Evolutionary conservation across 2,113 vertebrate species (phyloP).

Genomic region (Mungos mungo): DNA sequence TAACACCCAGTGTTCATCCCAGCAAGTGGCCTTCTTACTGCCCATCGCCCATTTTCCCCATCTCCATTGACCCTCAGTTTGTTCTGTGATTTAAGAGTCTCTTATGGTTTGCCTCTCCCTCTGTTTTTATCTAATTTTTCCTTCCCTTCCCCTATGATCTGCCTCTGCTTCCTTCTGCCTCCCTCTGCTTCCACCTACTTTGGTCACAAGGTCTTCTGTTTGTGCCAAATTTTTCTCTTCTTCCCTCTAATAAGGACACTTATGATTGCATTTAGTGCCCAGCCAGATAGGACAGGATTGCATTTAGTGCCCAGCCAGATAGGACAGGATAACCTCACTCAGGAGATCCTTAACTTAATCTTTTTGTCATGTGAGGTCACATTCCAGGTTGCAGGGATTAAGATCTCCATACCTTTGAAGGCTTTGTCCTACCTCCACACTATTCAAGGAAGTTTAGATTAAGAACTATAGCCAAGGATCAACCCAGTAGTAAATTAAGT

Average conservation of each 20-base stretch:
- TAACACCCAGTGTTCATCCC: too few relatives aligned
- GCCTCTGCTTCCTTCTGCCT: background rate
- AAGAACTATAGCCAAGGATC: background rate
- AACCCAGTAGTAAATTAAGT: background rate
- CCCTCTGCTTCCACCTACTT: background rate
- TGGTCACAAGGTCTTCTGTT: too few relatives aligned
- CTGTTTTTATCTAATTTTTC: too few relatives aligned
- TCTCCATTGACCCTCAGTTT: too few relatives aligned
- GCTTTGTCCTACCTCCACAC: background rate
- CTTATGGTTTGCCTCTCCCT: too few relatives aligned
- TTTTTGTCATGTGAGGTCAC: background rate
- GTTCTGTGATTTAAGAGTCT: too few relatives aligned
- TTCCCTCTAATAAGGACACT: background rate
- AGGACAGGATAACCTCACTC: background rate
- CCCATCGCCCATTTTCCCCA: too few relatives aligned
- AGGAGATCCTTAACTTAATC: background rate
- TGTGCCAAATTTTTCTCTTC: background rate
- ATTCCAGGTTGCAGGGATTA: background rate
- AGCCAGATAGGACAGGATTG: background rate
- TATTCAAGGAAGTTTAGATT: background rate
- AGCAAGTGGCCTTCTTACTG: too few relatives aligned
- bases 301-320: background rate
- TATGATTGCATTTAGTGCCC: background rate
- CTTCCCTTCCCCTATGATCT: background rate
- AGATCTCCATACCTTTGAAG: background rate